A percentile compares a stretch with the other conserved stretches of the same genome.
These are phyloP conservation scores for Anoplophora glabripennis DNA, from an alignment of 1,140 invertebrate genomes.

Conservation along the genomic window DNA sequence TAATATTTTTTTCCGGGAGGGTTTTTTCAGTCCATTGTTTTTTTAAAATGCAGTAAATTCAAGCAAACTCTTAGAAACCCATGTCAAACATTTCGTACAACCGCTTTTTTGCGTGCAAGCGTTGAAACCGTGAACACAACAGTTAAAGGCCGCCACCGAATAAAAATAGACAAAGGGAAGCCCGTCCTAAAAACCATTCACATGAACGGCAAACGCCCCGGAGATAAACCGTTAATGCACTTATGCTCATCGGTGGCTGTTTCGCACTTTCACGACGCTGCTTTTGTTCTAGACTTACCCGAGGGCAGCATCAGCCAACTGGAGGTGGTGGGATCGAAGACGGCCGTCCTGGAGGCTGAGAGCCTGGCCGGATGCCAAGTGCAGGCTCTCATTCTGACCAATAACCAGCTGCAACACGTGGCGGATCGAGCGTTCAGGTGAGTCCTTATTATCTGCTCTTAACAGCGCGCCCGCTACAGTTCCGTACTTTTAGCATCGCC, in stretches of 20 bases:
- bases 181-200: too few relatives aligned
- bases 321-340: slow-evolving; percentile 42
- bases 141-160: too few relatives aligned
- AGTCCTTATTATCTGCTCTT: slow-evolving; percentile 18
- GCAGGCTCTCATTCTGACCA: slow-evolving; percentile 44
- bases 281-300: slow-evolving; percentile 44
- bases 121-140: too few relatives aligned
- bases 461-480: background rate
- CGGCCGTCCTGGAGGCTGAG: slow-evolving; percentile 41
- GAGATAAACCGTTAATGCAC: slow-evolving; percentile 1
- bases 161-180: too few relatives aligned
- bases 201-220: background rate
- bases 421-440: slow-evolving; percentile 46
- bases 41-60: too few relatives aligned
- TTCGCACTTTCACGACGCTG: background rate
- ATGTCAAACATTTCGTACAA: too few relatives aligned
- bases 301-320: slow-evolving; percentile 44
- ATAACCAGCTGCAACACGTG: slow-evolving; percentile 45
- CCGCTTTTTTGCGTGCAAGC: too few relatives aligned
- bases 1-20: too few relatives aligned
- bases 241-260: background rate
- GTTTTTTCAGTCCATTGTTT: too few relatives aligned
- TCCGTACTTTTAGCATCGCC: background rate
- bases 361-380: slow-evolving; percentile 45
- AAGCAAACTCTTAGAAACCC: too few relatives aligned